Conservation (phyloP, 2,113 vertebrate species). For the Oncorhynchus gorbuscha region DNA sequence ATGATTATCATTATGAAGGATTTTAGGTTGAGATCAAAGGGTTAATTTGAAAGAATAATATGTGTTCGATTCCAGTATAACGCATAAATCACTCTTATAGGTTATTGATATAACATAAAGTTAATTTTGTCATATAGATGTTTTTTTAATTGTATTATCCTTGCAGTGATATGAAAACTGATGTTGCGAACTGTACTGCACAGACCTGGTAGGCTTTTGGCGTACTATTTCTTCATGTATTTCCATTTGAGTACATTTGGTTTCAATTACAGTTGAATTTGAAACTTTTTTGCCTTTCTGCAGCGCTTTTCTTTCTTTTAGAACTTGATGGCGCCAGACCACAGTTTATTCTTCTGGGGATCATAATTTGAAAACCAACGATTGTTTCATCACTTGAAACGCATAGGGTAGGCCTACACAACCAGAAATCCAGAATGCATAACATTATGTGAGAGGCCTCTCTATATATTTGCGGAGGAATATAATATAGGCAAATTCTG, state of each 20-base stretch:
- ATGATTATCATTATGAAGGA: neutral
- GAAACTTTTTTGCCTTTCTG: slow-evolving; percentile 6
- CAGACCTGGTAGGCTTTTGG: neutral
- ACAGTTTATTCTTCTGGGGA: slow-evolving; percentile 30
- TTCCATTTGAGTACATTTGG: slow-evolving; percentile 9
- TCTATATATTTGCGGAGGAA: too few species aligned
- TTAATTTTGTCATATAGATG: neutral
- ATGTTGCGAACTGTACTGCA: neutral
- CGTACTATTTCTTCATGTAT: neutral
- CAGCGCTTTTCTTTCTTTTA: neutral
- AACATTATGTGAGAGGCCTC: too few species aligned
- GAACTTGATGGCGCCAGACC: slow-evolving; percentile 61
- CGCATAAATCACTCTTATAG: too few species aligned
- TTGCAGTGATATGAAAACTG: neutral
- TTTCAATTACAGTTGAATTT: slow-evolving; percentile 28
- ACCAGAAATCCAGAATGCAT: neutral
- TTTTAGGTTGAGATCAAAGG: too few species aligned
- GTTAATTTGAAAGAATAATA: too few species aligned
- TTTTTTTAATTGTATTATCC: neutral
- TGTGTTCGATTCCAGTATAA: too few species aligned
- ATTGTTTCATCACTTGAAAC: neutral
- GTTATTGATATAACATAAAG: neutral
- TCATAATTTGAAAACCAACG: neutral
- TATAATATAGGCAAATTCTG: too few species aligned
- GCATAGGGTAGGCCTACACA: neutral